phyloP scores from a whole-genome alignment of 2,797 vertebrate genomes.

The Acestrorhynchus altus region DNA sequence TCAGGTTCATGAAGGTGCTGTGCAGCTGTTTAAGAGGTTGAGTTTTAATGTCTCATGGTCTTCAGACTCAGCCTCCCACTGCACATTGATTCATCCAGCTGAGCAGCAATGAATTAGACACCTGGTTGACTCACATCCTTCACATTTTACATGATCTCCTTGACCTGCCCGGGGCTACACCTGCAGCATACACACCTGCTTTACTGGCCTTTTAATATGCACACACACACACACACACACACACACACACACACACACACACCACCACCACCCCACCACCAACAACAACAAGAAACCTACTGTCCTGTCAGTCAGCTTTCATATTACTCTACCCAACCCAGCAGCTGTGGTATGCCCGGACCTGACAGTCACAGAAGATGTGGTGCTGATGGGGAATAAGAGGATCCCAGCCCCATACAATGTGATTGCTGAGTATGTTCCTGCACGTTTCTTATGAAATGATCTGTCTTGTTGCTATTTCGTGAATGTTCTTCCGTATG shows the following conservation, averaged over 20 bases:
- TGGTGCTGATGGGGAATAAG: conserved; percentile 3
- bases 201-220: conserved; percentile 16
- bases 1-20: too few relatives aligned
- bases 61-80: conserved; percentile 1
- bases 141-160: conserved; percentile 34
- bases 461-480: too few relatives aligned
- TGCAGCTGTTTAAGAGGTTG: conserved; percentile 1
- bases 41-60: background rate
- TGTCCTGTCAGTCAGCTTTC: background rate
- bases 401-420: too few relatives aligned
- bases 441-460: too few relatives aligned
- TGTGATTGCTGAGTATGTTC: conserved; percentile 15
- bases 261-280: too few relatives aligned
- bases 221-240: background rate
- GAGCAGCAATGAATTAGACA: conserved; percentile 42
- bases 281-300: conserved; percentile 17
- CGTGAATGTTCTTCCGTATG: too few relatives aligned
- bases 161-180: conserved; percentile 32
- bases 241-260: too few relatives aligned
- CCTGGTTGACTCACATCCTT: conserved; percentile 43
- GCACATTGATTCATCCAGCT: conserved; percentile 44
- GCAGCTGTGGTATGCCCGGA: too few relatives aligned
- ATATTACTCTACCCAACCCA: conserved; percentile 18
- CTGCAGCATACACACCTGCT: conserved; percentile 6
- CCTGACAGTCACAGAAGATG: conserved; percentile 16